Percentiles rank a stretch among this genome's conserved stretches.
phyloP scores from a whole-genome alignment of 2,797 vertebrate species.

The Argentina silus region DNA sequence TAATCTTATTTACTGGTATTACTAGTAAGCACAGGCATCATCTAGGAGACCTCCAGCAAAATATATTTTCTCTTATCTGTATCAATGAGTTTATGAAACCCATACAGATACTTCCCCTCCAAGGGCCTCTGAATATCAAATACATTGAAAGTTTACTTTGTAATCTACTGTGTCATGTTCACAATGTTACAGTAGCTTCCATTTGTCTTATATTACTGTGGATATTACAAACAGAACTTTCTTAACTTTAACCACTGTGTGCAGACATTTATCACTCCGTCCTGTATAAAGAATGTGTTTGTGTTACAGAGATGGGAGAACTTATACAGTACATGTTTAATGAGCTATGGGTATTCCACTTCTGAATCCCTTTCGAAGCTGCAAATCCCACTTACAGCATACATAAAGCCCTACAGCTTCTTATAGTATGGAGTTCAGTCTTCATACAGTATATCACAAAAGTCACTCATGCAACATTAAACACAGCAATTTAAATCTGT shows the following conservation, averaged over 20 bases:
- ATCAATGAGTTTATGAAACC: not conserved
- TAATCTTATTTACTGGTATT: constrained; percentile 49
- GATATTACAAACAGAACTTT: not conserved
- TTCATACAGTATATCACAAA: not conserved
- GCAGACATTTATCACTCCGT: not conserved
- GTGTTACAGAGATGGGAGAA: not conserved
- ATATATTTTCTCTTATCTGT: constrained; percentile 16
- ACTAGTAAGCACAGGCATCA: constrained; percentile 34
- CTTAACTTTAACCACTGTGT: not conserved
- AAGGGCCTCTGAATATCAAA: not conserved
- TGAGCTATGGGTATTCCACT: too few relatives aligned
- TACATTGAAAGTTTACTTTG: not conserved
- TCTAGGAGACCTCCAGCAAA: constrained; percentile 33
- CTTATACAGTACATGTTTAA: too few relatives aligned
- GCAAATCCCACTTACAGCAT: too few relatives aligned
- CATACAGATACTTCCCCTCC: not conserved
- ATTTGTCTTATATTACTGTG: not conserved
- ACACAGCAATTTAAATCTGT: too few relatives aligned
- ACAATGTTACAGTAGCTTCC: not conserved
- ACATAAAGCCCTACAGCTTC: not conserved
- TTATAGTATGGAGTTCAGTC: not conserved
- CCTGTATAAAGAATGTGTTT: not conserved
- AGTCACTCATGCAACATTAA: too few relatives aligned
- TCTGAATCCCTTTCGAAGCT: too few relatives aligned
- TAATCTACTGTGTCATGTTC: not conserved